phyloP scores from a whole-genome alignment of 2,888 invertebrate genomes.

The Polymixis flavicincta region DNA sequence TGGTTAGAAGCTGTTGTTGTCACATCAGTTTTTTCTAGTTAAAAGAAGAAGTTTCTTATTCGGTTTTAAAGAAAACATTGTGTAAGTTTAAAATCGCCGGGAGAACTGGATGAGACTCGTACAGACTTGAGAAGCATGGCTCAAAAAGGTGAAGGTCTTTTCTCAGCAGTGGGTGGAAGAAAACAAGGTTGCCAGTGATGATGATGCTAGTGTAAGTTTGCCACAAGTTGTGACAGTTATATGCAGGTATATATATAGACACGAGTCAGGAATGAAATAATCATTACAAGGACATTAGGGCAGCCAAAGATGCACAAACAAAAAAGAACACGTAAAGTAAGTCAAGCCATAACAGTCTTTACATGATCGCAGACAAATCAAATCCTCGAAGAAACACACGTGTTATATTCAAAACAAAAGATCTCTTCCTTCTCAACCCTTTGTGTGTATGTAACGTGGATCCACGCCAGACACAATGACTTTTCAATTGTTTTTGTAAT shows the following conservation, averaged over 20 bases:
- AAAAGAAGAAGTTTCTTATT: background rate
- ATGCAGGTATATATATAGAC: too few species aligned
- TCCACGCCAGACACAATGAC: too few species aligned
- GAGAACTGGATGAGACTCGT: too few species aligned
- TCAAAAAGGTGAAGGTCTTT: background rate
- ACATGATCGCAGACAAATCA: slow-evolving; percentile 1
- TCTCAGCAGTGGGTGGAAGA: background rate
- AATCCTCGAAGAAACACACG: background rate
- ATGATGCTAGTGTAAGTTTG: background rate
- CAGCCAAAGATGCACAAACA: background rate
- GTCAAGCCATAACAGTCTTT: background rate
- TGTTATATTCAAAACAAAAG: background rate
- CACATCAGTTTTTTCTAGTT: background rate
- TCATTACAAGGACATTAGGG: too few species aligned
- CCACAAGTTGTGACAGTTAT: background rate
- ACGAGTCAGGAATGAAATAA: background rate
- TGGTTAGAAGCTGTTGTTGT: background rate
- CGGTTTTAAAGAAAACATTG: background rate
- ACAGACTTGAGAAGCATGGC: background rate
- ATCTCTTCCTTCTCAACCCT: background rate
- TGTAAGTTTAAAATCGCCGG: too few species aligned
- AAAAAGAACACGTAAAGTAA: background rate
- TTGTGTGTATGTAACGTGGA: too few species aligned
- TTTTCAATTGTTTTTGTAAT: too few species aligned
- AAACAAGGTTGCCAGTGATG: background rate